These are phyloP conservation scores for Neostethus bicornis DNA, from an alignment of 2,797 vertebrate genomes.

Conservation along the genomic window DNA sequence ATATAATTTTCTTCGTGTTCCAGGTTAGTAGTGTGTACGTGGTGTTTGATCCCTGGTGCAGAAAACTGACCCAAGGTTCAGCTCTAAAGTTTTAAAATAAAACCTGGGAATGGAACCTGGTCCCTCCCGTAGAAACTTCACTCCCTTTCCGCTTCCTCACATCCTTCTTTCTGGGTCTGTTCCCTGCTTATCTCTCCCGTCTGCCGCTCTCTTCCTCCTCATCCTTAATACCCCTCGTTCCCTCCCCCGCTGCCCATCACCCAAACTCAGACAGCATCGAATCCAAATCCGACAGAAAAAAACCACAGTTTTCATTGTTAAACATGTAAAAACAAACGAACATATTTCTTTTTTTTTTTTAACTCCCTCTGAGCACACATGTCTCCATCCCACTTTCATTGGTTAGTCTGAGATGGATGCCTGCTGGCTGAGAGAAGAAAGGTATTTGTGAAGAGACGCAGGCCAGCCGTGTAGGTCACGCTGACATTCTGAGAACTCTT, in stretches of 20 bases:
- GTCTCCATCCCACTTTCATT: constrained; percentile 17
- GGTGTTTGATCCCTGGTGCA: no score
- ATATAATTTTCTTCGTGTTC: no score
- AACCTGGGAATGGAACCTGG: constrained; percentile 16
- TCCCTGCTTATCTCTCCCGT: constrained; percentile 34
- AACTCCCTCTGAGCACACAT: no score
- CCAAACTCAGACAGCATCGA: no score
- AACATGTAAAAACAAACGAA: neutral
- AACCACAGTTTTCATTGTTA: neutral
- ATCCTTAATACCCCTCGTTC: constrained; percentile 33
- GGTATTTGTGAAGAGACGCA: constrained; percentile 50
- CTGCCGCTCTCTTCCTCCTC: constrained; percentile 44
- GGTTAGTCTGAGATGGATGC: constrained; percentile 52
- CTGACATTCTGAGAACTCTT: no score
- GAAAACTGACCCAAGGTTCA: no score
- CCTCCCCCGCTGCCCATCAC: constrained; percentile 14
- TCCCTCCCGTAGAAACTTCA: constrained; percentile 35
- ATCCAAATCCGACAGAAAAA: no score
- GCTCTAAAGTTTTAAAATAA: no score
- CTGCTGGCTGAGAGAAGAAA: constrained; percentile 50
- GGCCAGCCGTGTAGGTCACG: constrained; percentile 57
- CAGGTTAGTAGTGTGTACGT: no score
- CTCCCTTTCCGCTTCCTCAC: constrained; percentile 61
- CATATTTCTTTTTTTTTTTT: no score
- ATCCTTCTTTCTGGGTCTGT: constrained; percentile 18